Evolutionary conservation across 2,113 vertebrate species (phyloP).

Genomic region (Charadrius vociferus): DNA sequence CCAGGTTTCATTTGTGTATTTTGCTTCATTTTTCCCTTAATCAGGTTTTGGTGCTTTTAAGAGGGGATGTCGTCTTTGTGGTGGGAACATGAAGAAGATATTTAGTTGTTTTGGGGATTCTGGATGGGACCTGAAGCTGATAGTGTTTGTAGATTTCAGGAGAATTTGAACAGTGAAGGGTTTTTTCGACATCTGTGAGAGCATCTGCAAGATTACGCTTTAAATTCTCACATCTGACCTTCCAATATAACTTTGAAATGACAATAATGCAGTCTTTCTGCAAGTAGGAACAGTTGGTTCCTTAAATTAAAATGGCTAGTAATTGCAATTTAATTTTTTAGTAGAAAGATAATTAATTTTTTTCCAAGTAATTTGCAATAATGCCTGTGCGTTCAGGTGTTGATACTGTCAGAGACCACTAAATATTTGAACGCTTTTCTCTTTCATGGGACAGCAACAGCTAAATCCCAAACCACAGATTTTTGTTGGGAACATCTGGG

Average conservation of each 20-base stretch:
- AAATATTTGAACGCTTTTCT: not conserved
- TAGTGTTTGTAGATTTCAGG: not conserved
- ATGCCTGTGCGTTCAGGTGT: not conserved
- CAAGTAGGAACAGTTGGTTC: slow-evolving; percentile 17
- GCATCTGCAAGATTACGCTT: not conserved
- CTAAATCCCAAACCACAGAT: not conserved
- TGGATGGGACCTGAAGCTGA: not conserved
- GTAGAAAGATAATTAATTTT: not conserved
- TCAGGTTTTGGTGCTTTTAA: not conserved
- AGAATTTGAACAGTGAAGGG: not conserved
- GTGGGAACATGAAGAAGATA: not conserved
- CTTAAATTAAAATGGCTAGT: not conserved
- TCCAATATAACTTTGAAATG: not conserved
- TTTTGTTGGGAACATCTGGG: not conserved
- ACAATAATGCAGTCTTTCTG: not conserved
- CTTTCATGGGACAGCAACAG: not conserved
- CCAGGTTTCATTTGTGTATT: not conserved
- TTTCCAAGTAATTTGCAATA: not conserved
- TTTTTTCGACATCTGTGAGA: not conserved
- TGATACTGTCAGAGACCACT: not conserved
- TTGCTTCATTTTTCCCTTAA: not conserved
- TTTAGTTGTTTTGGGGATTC: not conserved
- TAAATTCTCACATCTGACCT: not conserved
- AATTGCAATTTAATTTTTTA: slow-evolving; percentile 10
- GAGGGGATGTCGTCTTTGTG: not conserved